Base-by-base conservation (phyloP, 2,888 invertebrate species). In the Dromius quadrimaculatus region DNA sequence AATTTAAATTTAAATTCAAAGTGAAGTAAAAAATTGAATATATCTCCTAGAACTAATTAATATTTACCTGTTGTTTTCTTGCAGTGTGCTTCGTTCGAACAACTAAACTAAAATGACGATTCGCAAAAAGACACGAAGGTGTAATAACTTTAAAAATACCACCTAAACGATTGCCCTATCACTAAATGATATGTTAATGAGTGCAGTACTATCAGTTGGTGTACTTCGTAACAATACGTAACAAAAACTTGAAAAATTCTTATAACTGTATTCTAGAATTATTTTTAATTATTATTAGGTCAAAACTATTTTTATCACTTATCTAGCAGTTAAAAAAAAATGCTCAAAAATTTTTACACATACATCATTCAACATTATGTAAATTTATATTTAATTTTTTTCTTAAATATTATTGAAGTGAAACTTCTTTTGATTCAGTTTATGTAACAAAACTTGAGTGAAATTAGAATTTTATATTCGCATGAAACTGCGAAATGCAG, bases 61-160 rank as follows among this genome's bases (percentile, higher is more conserved):
- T 17, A 62, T 17, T 64, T 64, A 47, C 45, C 34, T 47, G 38
- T 11, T n/a, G 2, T 5, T 47, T 11, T 54, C 9, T 23, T 23
- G 41, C 6, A 20, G 23, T 22, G 38, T 15, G 23, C 41, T 66
- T 57, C 19, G 13, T 6, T 20, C 38, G 23, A 17, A 19, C 36
- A 17, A 36, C 66, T 17, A 36, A 38, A 41, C 8, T 20, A 57
- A 54, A 54, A 66, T 66, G 66, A 15, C 22, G 20, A 54, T 66
- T 41, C 41, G 15, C 38, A 54, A 28, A 63, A 63, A 11, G 63
- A 43, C 63, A 63, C 63, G 63, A 41, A 22, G 36, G 36, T 38
- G 57, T 54, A 54, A 41, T 36, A 66, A 65, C 54, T 65, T 54
- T 19, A 66, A 65, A 66, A 66, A 66, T 66, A 66, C 54, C 23